Evolutionary conservation across 1,140 invertebrate genomes (phyloP), one percentile per base, ranked within the genome.

Genomic region (Rhyacophila brunnea): DNA sequence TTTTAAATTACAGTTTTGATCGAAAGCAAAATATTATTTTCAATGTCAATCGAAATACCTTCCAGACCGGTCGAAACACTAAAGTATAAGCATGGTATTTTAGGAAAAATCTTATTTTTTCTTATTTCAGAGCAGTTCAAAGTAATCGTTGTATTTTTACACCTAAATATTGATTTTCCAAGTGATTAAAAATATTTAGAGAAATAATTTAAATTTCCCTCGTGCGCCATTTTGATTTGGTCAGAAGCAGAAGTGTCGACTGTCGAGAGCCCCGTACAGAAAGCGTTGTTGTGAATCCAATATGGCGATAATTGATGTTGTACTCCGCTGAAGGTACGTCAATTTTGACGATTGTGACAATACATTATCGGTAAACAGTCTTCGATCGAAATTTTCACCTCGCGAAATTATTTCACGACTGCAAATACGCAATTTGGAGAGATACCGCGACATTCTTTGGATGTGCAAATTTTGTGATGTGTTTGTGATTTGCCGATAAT

Each of bases 211-310:
- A 64, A 78, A 74, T 68, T 64, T 68, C 43, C 67, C 75, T 70
- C 75, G 52, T 54, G 65, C 66, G 65, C 23, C 28, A 34, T 60
- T 71, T 72, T 66, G 60, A 71, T 55, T 55, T 46, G 32, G 35
- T 36, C 54, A 57, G 45, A 49, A 49, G 54, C n/a, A n/a, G n/a
- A n/a, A n/a, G n/a, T n/a, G n/a, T n/a, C n/a, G n/a, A n/a, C n/a
- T 34, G 70, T 74, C 76, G 75, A 71, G 72, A 77, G 75, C 76
- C 76, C 76, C 74, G 66, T 67, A 67, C 69, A 72, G 71, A 67
- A 76, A 77, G 76, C 76, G 76, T 78, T 78, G 76, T 78, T 77
- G 73, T 77, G 74, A 78, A 78, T 78, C 73, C 73, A 78, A 77
- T 76, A 78, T 78, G 76, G 76, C 76, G 76, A 73, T 73, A 74